These are phyloP conservation scores for Arvicanthis niloticus DNA, from an alignment of 2,113 vertebrate genomes.

Conservation along the genomic window DNA sequence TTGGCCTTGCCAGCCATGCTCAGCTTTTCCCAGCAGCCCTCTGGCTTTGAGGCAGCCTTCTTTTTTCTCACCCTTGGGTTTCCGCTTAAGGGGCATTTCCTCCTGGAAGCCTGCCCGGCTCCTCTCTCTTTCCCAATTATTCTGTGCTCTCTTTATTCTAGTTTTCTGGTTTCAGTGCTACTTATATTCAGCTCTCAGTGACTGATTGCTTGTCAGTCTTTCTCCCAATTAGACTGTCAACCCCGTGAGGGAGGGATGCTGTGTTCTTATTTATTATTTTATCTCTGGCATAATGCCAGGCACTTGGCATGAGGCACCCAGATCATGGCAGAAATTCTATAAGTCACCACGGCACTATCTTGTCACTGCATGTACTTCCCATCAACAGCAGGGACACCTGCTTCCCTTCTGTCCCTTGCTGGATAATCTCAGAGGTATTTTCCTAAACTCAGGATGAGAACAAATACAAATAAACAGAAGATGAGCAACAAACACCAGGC, in stretches of 20 bases:
- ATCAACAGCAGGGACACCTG: rapidly evolving
- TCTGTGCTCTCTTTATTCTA: rapidly evolving
- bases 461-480: not conserved
- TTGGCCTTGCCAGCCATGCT: not conserved
- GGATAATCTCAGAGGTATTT: not conserved
- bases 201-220: not conserved
- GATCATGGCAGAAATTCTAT: not conserved
- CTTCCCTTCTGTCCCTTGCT: not conserved
- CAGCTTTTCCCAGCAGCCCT: not conserved
- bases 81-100: not conserved
- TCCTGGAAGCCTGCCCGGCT: not conserved
- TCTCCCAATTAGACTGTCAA: not conserved
- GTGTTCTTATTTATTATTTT: not conserved
- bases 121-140: not conserved
- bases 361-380: not conserved
- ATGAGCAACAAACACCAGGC: not conserved
- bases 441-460: not conserved
- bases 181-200: not conserved
- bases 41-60: not conserved
- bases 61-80: not conserved
- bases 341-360: not conserved
- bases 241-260: not conserved
- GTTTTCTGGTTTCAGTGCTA: not conserved
- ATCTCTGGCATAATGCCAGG: not conserved
- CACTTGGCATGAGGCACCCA: not conserved